Conservation (phyloP, 2,888 invertebrate species). For the Dione juno region DNA sequence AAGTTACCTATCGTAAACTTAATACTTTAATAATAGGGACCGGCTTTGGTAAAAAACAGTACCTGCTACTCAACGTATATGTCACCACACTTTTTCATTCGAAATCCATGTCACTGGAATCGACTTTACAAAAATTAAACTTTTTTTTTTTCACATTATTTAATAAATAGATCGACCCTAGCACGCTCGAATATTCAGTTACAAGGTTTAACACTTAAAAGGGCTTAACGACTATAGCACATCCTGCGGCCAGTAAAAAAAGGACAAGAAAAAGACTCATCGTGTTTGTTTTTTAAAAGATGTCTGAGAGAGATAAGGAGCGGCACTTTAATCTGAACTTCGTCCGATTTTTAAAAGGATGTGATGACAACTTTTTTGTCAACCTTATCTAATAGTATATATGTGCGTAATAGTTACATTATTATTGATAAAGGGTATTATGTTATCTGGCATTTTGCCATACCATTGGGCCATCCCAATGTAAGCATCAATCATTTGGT, state of each 20-base stretch:
- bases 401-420: conserved; percentile 34
- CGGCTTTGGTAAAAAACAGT: conserved; percentile 69
- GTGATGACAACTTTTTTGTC: conserved; percentile 76
- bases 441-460: conserved; percentile 47
- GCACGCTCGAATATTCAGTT: conserved; percentile 82
- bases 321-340: conserved; percentile 80
- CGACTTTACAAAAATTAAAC: conserved; percentile 80
- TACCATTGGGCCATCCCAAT: conserved; percentile 16
- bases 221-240: conserved; percentile 84
- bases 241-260: conserved; percentile 84
- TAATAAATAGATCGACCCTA: conserved; percentile 83
- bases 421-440: conserved; percentile 19
- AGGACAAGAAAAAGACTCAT: conserved; percentile 77
- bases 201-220: conserved; percentile 84
- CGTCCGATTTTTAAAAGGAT: conserved; percentile 83
- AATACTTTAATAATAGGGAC: conserved; percentile 78
- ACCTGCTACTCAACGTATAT: conserved; percentile 67
- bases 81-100: conserved; percentile 79
- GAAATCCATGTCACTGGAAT: conserved; percentile 81
- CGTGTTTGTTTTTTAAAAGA: conserved; percentile 84
- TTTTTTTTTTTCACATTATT: conserved; percentile 70
- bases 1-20: conserved; percentile 73
- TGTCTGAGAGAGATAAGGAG: conserved; percentile 81
- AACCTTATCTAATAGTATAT: conserved; percentile 30
- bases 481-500: conserved; percentile 3